Conservation (phyloP, 1,140 invertebrate species). For the Telenomus remus region DNA sequence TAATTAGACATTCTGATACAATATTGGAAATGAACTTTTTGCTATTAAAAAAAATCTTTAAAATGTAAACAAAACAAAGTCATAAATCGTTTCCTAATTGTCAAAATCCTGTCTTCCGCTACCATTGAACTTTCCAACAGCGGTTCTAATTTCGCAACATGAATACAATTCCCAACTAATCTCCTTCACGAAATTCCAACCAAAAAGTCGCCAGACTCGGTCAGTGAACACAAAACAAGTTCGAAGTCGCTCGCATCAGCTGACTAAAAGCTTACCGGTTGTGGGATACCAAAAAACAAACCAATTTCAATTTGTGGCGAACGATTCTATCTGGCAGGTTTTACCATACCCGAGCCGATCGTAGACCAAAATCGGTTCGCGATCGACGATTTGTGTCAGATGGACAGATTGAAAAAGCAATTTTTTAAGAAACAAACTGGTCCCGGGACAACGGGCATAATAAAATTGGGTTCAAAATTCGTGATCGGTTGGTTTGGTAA, state of each 20-base stretch:
- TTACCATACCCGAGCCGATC: not conserved
- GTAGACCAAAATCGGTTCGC: slow-evolving; percentile 1
- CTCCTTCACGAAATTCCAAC: not conserved
- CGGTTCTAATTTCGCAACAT: too few species aligned
- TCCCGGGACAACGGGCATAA: slow-evolving; percentile 60
- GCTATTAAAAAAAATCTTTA: too few species aligned
- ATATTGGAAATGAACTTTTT: too few species aligned
- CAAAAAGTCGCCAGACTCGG: slow-evolving; percentile 6
- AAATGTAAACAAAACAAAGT: too few species aligned
- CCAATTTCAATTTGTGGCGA: not conserved
- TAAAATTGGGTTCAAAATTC: too few species aligned
- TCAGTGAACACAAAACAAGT: not conserved
- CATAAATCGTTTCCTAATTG: too few species aligned
- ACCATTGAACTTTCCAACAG: too few species aligned
- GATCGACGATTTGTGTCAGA: slow-evolving; percentile 31
- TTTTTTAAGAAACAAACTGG: not conserved
- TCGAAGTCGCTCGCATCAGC: slow-evolving; percentile 3
- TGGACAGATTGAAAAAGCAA: not conserved
- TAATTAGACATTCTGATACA: too few species aligned
- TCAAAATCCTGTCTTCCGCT: too few species aligned
- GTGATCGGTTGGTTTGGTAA: slow-evolving; percentile 7
- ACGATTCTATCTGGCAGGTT: not conserved
- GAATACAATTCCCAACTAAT: too few species aligned
- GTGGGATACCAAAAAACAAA: slow-evolving; percentile 1
- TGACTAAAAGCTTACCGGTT: slow-evolving; percentile 22